Evolutionary conservation across 2,113 vertebrate genomes (phyloP), one percentile per base, ranked within the genome.

Genomic region (Symphodus melops): DNA sequence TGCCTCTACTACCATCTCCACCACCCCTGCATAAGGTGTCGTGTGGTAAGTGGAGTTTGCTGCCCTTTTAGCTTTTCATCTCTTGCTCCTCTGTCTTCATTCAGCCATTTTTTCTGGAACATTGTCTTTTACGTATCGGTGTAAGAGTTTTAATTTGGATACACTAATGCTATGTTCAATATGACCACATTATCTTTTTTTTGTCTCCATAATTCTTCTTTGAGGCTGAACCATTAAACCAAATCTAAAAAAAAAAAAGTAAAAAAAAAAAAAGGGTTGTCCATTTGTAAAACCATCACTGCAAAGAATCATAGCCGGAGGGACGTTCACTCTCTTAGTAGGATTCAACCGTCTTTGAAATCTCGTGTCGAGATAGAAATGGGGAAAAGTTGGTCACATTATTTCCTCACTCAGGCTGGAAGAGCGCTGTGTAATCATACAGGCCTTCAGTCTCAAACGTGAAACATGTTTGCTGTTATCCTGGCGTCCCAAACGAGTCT

Each of bases 31-130:
- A 86, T 8, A 96, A 94, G 93, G 93, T 95, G 63, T 96, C 95
- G 19, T 98, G 96, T 68, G 95, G 96, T 98, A 95, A 94, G 96
- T 92, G 21, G 13, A 60, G 48, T 23, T 37, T n/a, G 68, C 16
- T 61, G 44, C 2, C 56, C 13, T 66, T 55, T 54, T 61, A 52
- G 46, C 20, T 68, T 59, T 65, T 36, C 8, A 49, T 52, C 13
- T 53, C 41, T 72, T 42, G 25, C 37, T 44, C 37, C 39, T 46
- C 23, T 17, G 17, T 68, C 49, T 61, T 55, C 23, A 58, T 73
- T 16, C 21, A 37, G 5, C 33, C 61, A 23, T 54, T 56, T 77
- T 16, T 57, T 23, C 9, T 12, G 51, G 11, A 52, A 63, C 8
- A 48, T 59, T 56, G 58, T 16, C 64, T 62, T 51, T 69, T 36